Percentiles rank a stretch among this genome's conserved stretches.
These are phyloP conservation scores for Phocoena sinus DNA, from an alignment of 2,113 vertebrate species.

Conservation along the genomic window DNA sequence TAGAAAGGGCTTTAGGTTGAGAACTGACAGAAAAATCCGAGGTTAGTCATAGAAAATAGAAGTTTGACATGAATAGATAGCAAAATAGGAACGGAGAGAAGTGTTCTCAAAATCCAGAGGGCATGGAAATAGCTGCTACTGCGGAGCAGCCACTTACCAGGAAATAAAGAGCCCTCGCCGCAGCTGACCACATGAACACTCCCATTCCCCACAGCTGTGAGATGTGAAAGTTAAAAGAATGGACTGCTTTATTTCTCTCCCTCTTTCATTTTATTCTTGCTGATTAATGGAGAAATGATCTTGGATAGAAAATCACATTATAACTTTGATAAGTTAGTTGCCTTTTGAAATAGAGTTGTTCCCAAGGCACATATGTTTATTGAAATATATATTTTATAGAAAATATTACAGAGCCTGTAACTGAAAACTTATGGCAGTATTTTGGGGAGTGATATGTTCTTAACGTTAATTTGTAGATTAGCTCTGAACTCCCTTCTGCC, in stretches of 20 bases:
- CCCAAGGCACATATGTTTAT: conserved; percentile 43
- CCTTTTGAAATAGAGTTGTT: conserved; percentile 47
- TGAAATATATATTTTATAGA: conserved; percentile 49
- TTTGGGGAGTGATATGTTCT: conserved; percentile 49
- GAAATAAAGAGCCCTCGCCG: background rate
- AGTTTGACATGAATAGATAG: background rate
- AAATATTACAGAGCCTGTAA: background rate
- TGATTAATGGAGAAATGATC: background rate
- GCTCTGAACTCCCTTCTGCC: conserved; percentile 55
- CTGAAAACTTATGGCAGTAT: conserved; percentile 18
- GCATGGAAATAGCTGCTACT: background rate
- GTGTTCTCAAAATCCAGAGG: background rate
- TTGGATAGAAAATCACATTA: background rate
- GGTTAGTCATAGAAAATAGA: background rate
- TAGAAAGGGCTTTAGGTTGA: background rate
- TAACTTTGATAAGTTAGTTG: conserved; percentile 36
- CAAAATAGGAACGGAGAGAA: background rate
- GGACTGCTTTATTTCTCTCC: background rate
- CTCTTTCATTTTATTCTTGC: background rate
- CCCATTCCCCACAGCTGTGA: background rate
- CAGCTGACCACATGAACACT: fast-evolving
- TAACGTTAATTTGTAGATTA: conserved; percentile 46
- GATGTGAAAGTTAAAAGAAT: background rate
- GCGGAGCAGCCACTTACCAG: fast-evolving
- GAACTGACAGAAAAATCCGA: background rate